phyloP scores from a whole-genome alignment of 1,140 invertebrate species.

The Caenorhabditis elegans region WBcel235 BX284602.5:5879501-5880000 shows the following conservation, averaged over 20 bases:
- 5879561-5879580: no score
- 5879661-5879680: no score
- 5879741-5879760: background rate
- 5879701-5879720: no score
- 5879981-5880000: conserved; percentile 17
- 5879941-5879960: background rate
- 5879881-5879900: background rate
- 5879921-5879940: background rate
- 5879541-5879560: no score
- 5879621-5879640: no score
- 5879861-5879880: conserved; percentile 31
- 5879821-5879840: background rate
- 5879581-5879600: no score
- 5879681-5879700: no score
- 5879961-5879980: background rate
- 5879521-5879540: no score
- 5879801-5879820: conserved; percentile 17
- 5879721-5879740: no score
- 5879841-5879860: conserved; percentile 15
- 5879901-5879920: conserved; percentile 13
- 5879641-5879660: no score
- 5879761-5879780: background rate
- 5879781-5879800: background rate
- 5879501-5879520: no score
- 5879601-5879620: no score